Evolutionary conservation across 2,888 invertebrate genomes (phyloP).

Genomic region (Latrodectus elegans): DNA sequence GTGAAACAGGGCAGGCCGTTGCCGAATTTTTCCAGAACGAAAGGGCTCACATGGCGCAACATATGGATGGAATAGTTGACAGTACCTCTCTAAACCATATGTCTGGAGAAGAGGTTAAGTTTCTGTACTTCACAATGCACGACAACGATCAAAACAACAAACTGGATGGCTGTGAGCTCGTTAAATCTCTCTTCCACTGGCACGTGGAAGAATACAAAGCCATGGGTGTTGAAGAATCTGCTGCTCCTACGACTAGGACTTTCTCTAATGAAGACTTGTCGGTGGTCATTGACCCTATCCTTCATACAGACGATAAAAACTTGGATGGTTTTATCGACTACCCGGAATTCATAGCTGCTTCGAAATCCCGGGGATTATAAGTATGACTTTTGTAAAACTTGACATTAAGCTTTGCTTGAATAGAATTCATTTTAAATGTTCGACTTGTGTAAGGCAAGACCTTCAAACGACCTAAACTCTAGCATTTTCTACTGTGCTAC

Average conservation of each 20-base stretch:
- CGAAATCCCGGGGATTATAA: constrained; percentile 36
- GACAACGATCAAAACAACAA: constrained; percentile 40
- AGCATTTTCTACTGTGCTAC: too few relatives aligned
- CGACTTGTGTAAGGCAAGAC: too few relatives aligned
- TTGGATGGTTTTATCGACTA: constrained; percentile 51
- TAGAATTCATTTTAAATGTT: too few relatives aligned
- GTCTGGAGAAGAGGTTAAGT: constrained; percentile 30
- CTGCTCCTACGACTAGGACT: background rate
- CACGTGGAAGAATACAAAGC: constrained; percentile 31
- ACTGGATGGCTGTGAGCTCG: constrained; percentile 49
- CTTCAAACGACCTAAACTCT: too few relatives aligned
- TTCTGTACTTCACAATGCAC: constrained; percentile 49
- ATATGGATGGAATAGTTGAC: background rate
- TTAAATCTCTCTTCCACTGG: constrained; percentile 43
- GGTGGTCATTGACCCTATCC: constrained; percentile 40
- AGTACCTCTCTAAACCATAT: constrained; percentile 4
- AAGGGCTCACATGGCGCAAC: constrained; percentile 1
- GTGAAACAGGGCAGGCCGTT: too few relatives aligned
- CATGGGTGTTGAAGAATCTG: background rate
- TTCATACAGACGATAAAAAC: constrained; percentile 22
- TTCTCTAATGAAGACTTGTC: constrained; percentile 36
- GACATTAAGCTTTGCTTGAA: too few relatives aligned
- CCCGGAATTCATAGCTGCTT: constrained; percentile 34
- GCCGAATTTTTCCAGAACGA: background rate
- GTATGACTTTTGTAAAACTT: background rate